Base-by-base conservation (phyloP, 2,113 vertebrate species). In the Colinus virginianus region DNA sequence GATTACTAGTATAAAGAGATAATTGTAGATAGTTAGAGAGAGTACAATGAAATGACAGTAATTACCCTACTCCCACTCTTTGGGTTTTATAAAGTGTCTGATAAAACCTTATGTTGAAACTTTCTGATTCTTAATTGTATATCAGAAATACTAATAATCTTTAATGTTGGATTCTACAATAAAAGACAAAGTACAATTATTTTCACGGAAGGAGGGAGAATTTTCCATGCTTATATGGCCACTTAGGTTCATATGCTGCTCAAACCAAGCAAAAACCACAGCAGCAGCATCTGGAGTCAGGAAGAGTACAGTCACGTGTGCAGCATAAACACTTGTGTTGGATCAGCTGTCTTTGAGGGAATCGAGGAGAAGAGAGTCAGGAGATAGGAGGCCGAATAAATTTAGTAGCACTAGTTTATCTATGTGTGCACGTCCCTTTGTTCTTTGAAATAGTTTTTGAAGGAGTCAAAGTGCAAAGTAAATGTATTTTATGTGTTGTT, bases 51-150 rank as follows among this genome's bases (percentile, higher is more conserved):
- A 92, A 95, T 84, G 5, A 75, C 84, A 90, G 40, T 92, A 87
- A 93, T 95, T 95, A 91, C 36, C 45, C 69, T 90, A 30, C 69
- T 72, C 70, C 86, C 40, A 86, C 79, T 62, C 36, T 76, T 66
- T 28, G 42, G n/a, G 55, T 88, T 88, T 96, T 90, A 43, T 76
- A 10, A 28, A 85, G 14, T 90, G 46, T 61, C 78, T 86, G 79
- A 77, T 49, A 51, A 93, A 84, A 76, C 58, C 58, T 93, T 84
- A 48, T 72, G 42, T 63, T 81, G 62, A 93, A 92, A 87, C 42
- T 72, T 91, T 66, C 67, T 81, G 40, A 78, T 88, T 95, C 58
- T 75, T 46, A 91, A 59, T 78, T 66, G 13, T 38, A 4, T 64
- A 68, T 88, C 1, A 90, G 69, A 87, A 87, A 93, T 76, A 56